Evolutionary conservation across 2,797 vertebrate species (phyloP), one percentile per base, ranked within the genome.

Genomic region (Darevskia mixta): DNA sequence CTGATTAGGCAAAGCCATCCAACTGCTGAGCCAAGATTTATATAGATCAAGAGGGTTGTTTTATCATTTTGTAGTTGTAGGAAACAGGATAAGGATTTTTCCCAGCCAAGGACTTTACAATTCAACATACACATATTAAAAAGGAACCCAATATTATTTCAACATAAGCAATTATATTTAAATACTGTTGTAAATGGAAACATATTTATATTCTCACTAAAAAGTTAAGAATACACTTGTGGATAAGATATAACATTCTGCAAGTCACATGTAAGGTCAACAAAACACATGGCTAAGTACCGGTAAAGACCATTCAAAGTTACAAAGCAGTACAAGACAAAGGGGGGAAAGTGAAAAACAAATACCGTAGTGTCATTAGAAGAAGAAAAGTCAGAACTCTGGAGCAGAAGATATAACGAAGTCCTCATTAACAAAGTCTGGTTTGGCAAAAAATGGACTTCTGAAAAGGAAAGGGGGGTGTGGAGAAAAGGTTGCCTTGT

Each of bases 141-240:
- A 67, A 83, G 69, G 35, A 88, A 58, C 17, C 64, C 81, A 78
- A 69, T n/a, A 83, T 88, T 71, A 86, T 82, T 89, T 82, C 43
- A 81, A 82, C 35, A 69, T 69, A 43, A 86, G 43, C 32, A 69
- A 76, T 86, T 82, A 86, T 41, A 23, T 77, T 83, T 58, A 58
- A 78, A 86, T 77, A 49, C 27, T 71, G 43, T 71, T 69, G 79
- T 38, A 86, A 71, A 83, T 77, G 61, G 61, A 82, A 43, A 61
- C 35, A 75, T 67, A 72, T 72, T 61, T 85, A 64, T 73, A 69
- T 27, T n/a, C 13, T 80, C 43, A 38, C 55, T 66, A 35, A 38
- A 27, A 79, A 49, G 38, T 58, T 80, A 43, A 75, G 27, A 73
- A 43, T 75, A 73, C 32, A 29, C 27, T 77, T 71, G 64, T 43